Evolutionary conservation across 2,113 vertebrate genomes (phyloP), one percentile per base, ranked within the genome.

Genomic region (Hemiprocne comata): DNA sequence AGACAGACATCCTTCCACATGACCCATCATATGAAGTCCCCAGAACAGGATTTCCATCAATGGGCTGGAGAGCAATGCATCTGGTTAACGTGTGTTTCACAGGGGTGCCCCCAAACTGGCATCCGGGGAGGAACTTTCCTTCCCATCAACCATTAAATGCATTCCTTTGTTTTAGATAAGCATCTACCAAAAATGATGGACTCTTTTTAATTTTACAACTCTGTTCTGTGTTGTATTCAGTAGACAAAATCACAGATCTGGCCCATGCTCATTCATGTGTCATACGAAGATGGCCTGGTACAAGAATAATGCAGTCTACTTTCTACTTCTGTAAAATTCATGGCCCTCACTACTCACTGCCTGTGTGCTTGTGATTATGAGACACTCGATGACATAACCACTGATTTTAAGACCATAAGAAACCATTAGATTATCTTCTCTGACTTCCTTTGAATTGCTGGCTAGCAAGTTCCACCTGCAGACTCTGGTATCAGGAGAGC

Each of bases 181-280:
- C 24, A 67, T 34, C 26, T 40, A 25, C 7, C 2, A 53, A 72
- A 57, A 36, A 18, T 2, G 0, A 11, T 23, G 19, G 42, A 26
- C 18, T 77, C 74, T 9, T 2, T 40, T 85, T 11, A 36, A 1
- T 46, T 50, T 33, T 31, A 13, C 0, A 0, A n/a, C 6, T 71
- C 24, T 67, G 3, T 54, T 66, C 15, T 57, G 13, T 33, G 16
- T 19, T 42, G 5, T 55, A 4, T 58, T 46, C 4, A 0, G 18
- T 26, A 40, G 6, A 19, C 28, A 44, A n/a, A 82, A 14, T 54
- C 12, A 21, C 67, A 75, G 20, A 21, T 13, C 24, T 65, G 7
- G 4, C 34, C 73, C 40, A 13, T 36, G 2, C 28, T 33, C 18
- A 33, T 69, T 69, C 42, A 6, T 7, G 6, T 10, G 4, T 61